Evolutionary conservation across 1,140 invertebrate species (phyloP).

Genomic region (Nylanderia fulva): DNA sequence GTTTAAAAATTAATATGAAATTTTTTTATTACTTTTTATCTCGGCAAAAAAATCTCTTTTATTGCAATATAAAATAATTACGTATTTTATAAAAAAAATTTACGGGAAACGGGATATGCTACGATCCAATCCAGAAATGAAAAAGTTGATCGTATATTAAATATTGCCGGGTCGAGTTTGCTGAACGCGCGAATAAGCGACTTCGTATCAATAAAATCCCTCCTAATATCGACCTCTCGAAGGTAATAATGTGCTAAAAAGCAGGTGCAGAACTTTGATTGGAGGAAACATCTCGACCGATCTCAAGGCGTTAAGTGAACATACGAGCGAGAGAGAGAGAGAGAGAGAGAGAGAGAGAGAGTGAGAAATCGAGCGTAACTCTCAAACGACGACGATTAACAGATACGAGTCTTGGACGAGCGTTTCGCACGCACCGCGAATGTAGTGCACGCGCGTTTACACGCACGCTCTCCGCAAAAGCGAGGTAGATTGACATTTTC

Average conservation of each 20-base stretch:
- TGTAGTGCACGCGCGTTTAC: constrained; percentile 43
- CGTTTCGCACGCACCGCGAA: constrained; percentile 49
- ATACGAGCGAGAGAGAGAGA: constrained; percentile 36
- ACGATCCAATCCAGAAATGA: constrained; percentile 42
- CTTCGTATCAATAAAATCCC: constrained; percentile 4
- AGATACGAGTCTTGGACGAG: constrained; percentile 33
- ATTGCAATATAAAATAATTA: constrained; percentile 63
- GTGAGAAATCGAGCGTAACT: background rate
- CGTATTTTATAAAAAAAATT: constrained; percentile 61
- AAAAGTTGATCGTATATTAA: constrained; percentile 59
- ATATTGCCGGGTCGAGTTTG: constrained; percentile 39
- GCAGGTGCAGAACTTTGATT: background rate
- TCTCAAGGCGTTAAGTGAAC: constrained; percentile 39
- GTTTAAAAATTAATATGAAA: constrained; percentile 63
- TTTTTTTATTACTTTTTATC: constrained; percentile 63
- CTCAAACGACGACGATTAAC: constrained; percentile 38
- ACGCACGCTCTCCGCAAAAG: constrained; percentile 52
- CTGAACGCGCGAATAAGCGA: background rate
- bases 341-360: too few relatives aligned
- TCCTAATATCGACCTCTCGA: background rate
- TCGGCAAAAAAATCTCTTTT: constrained; percentile 57
- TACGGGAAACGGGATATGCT: constrained; percentile 40
- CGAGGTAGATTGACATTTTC: constrained; percentile 61
- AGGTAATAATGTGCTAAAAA: constrained; percentile 15
- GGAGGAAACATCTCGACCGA: background rate